Evolutionary conservation across 1,140 invertebrate genomes (phyloP).

Genomic region (Bombyx mandarina): DNA sequence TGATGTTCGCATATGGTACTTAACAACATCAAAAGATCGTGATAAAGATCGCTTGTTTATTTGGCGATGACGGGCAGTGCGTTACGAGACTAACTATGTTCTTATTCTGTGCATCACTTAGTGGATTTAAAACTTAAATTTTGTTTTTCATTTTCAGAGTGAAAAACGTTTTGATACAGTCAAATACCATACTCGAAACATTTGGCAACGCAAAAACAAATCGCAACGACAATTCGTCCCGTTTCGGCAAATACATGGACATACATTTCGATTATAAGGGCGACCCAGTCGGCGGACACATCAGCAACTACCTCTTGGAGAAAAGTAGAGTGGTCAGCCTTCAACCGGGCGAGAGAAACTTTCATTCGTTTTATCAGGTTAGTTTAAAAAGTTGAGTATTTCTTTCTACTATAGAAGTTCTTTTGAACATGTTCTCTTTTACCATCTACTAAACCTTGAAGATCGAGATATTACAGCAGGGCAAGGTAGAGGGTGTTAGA

Average conservation of each 20-base stretch:
- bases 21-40: too few species aligned
- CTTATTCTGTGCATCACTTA: too few species aligned
- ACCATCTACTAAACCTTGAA: background rate
- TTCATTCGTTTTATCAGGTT: constrained; percentile 98
- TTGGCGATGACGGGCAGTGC: too few species aligned
- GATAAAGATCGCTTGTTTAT: too few species aligned
- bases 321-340: constrained; percentile 96
- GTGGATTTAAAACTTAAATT: too few species aligned
- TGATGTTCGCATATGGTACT: too few species aligned
- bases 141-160: constrained; percentile 76
- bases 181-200: constrained; percentile 95
- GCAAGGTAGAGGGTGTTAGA: too few species aligned
- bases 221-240: constrained; percentile 96
- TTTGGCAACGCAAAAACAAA: constrained; percentile 99
- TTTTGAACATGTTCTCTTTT: background rate
- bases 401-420: background rate
- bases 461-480: too few species aligned
- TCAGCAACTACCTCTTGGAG: constrained; percentile 96
- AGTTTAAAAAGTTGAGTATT: background rate
- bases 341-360: constrained; percentile 95
- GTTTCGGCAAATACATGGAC: constrained; percentile 99
- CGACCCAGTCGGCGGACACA: constrained; percentile 95
- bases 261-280: constrained; percentile 99
- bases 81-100: too few species aligned
- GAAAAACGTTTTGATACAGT: constrained; percentile 96